These are phyloP conservation scores for Hycleus phaleratus DNA, from an alignment of 1,140 invertebrate genomes.

Conservation along the genomic window DNA sequence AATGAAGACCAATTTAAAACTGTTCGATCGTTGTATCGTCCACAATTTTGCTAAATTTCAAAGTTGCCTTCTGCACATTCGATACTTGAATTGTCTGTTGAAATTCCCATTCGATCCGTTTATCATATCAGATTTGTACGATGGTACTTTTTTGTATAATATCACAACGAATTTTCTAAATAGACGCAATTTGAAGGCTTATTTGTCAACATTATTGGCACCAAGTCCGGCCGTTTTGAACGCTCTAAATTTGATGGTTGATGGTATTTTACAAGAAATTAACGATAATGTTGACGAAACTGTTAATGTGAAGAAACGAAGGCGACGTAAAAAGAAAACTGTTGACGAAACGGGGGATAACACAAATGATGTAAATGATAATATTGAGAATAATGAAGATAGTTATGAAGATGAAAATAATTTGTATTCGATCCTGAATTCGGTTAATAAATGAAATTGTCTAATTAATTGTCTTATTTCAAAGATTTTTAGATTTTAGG, in stretches of 20 bases:
- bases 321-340: slow-evolving; percentile 3
- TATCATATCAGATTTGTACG: slow-evolving; percentile 51
- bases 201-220: slow-evolving; percentile 20
- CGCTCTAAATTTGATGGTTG: slow-evolving; percentile 16
- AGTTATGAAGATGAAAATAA: slow-evolving; percentile 25
- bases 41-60: slow-evolving; percentile 69
- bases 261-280: slow-evolving; percentile 1
- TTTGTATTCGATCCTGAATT: slow-evolving; percentile 23
- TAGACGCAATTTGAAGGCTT: slow-evolving; percentile 22
- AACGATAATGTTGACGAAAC: not conserved
- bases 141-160: slow-evolving; percentile 70
- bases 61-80: slow-evolving; percentile 52
- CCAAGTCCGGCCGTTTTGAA: slow-evolving; percentile 15
- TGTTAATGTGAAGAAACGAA: not conserved
- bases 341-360: not conserved
- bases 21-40: slow-evolving; percentile 51
- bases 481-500: too few relatives aligned
- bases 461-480: not conserved
- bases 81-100: slow-evolving; percentile 58
- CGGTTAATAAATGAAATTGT: slow-evolving; percentile 5
- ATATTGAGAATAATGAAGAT: not conserved
- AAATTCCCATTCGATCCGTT: slow-evolving; percentile 47
- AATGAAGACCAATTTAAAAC: slow-evolving; percentile 50
- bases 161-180: slow-evolving; percentile 38
- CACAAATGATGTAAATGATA: not conserved